Percentiles rank a stretch among this genome's conserved stretches.
Conservation (phyloP, 1,140 invertebrate genomes). For the Lycorma delicatula region DNA sequence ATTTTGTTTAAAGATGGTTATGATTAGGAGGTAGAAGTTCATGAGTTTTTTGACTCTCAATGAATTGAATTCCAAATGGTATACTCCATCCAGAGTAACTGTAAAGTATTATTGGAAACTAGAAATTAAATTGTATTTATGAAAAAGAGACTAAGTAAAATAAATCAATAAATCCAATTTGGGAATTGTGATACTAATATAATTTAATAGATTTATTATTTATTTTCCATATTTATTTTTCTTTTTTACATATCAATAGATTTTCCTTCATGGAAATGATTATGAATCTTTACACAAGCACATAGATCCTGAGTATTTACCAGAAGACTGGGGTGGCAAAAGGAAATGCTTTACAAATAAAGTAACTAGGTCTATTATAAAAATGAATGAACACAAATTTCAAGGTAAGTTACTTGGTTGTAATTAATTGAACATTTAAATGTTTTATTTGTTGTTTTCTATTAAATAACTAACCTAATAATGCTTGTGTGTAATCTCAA, state of each 20-base stretch:
- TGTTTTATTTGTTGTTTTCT: too few species aligned
- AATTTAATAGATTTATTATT: neutral
- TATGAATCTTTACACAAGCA: conserved; percentile 28
- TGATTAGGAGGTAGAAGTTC: too few species aligned
- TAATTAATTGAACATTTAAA: neutral
- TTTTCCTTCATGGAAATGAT: conserved; percentile 28
- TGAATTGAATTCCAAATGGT: too few species aligned
- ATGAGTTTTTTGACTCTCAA: too few species aligned
- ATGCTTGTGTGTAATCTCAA: too few species aligned
- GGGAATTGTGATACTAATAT: neutral
- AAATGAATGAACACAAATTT: conserved; percentile 27
- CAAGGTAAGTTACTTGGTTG: conserved; percentile 19
- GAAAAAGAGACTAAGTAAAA: too few species aligned
- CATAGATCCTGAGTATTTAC: conserved; percentile 24
- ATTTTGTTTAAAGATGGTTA: too few species aligned
- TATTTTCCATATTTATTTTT: neutral
- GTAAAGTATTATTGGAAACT: too few species aligned
- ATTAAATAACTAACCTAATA: neutral
- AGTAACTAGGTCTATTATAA: conserved; percentile 19
- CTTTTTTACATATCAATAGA: conserved; percentile 16
- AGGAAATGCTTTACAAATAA: conserved; percentile 16
- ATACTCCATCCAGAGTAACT: too few species aligned
- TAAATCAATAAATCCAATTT: neutral
- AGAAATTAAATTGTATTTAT: too few species aligned
- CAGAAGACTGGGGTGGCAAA: conserved; percentile 24